Percentiles rank a stretch among this genome's conserved stretches.
These are phyloP conservation scores for Salvator merianae DNA, from an alignment of 2,113 vertebrate genomes.

Conservation along the genomic window DNA sequence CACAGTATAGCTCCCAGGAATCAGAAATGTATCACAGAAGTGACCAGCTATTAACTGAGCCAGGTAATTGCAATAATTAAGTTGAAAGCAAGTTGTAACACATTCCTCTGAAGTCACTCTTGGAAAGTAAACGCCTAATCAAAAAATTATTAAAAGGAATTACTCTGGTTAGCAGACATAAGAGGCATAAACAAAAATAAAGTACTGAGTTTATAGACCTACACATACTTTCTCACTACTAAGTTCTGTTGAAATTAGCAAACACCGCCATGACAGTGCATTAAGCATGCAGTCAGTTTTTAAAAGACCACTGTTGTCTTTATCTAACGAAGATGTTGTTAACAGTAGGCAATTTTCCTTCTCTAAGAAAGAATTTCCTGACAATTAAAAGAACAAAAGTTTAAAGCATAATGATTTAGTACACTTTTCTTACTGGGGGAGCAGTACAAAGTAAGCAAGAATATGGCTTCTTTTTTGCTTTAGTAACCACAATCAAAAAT, in stretches of 20 bases:
- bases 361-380: not conserved
- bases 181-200: not conserved
- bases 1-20: slow-evolving; percentile 37
- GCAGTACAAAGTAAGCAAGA: not conserved
- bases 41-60: slow-evolving; percentile 62
- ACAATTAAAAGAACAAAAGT: not conserved
- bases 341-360: not conserved
- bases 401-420: not conserved
- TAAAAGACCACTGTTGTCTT: not conserved
- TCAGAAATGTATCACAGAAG: slow-evolving; percentile 52
- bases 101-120: slow-evolving; percentile 57
- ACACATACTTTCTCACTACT: not conserved
- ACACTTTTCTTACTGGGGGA: not conserved
- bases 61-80: slow-evolving; percentile 61
- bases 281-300: not conserved
- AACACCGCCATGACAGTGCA: too few relatives aligned
- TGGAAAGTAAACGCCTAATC: slow-evolving; percentile 52
- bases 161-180: not conserved
- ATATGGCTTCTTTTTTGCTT: not conserved
- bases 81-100: slow-evolving; percentile 47
- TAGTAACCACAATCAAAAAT: not conserved
- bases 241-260: not conserved
- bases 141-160: slow-evolving; percentile 6
- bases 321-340: too few relatives aligned
- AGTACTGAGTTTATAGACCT: accelerated